phyloP scores from a whole-genome alignment of 2,888 invertebrate genomes.

The Scrobipalpa costella region DNA sequence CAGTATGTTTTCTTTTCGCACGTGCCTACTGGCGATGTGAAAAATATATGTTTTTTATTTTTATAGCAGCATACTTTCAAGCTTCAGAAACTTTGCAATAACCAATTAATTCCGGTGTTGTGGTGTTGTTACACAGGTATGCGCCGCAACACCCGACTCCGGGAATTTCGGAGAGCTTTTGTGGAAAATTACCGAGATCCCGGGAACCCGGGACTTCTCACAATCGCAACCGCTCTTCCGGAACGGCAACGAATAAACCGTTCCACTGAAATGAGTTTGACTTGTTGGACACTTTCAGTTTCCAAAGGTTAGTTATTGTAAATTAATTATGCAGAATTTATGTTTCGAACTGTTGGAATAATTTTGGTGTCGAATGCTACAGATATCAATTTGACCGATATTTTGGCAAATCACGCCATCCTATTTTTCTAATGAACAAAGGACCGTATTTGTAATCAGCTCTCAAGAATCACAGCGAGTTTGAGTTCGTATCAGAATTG shows the following conservation, averaged over 20 bases:
- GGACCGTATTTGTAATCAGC: too few relatives aligned
- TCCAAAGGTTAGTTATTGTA: background rate
- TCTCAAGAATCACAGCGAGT: too few relatives aligned
- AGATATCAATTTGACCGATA: too few relatives aligned
- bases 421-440: too few relatives aligned
- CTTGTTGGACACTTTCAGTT: background rate
- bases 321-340: background rate
- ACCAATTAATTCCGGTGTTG: background rate
- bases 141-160: background rate
- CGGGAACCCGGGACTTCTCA: background rate
- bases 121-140: background rate
- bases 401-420: too few relatives aligned
- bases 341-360: background rate
- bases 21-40: too few relatives aligned
- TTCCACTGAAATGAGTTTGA: background rate
- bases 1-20: too few relatives aligned
- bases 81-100: background rate
- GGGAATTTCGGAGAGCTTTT: background rate
- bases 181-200: background rate
- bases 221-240: background rate
- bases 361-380: too few relatives aligned
- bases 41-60: too few relatives aligned
- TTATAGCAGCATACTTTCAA: too few relatives aligned
- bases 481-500: too few relatives aligned
- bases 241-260: background rate